A percentile compares a stretch with the other conserved stretches of the same genome.
These are phyloP conservation scores for Nesidiocoris tenuis DNA, from an alignment of 2,888 invertebrate genomes.

Conservation along the genomic window DNA sequence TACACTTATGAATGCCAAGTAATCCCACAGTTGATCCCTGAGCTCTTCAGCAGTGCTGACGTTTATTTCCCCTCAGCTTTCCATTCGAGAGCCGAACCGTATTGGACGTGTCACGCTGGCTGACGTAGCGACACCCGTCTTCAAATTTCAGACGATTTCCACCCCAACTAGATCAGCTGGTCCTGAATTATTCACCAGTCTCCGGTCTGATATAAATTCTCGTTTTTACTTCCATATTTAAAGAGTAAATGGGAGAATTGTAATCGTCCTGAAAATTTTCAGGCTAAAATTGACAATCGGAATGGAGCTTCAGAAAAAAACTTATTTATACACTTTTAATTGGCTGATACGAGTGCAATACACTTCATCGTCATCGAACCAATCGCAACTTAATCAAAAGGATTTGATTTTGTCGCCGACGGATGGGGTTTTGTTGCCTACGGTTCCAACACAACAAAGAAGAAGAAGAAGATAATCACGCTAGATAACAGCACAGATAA, in stretches of 20 bases:
- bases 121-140: not conserved
- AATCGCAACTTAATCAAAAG: no score
- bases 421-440: no score
- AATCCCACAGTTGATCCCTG: not conserved
- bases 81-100: not conserved
- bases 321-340: no score
- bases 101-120: not conserved
- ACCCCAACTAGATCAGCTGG: not conserved
- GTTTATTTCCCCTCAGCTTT: not conserved
- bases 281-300: not conserved
- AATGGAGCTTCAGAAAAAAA: not conserved
- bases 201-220: not conserved
- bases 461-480: no score
- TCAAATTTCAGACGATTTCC: not conserved
- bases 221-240: not conserved
- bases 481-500: no score
- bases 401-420: no score
- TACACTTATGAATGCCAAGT: not conserved
- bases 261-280: no score
- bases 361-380: no score
- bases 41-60: not conserved
- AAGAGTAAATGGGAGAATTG: no score
- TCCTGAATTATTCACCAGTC: not conserved
- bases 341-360: no score
- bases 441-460: no score